Percentiles rank a stretch among this genome's conserved stretches.
Conservation (phyloP, 2,888 invertebrate genomes). For the Lobophora halterata region DNA sequence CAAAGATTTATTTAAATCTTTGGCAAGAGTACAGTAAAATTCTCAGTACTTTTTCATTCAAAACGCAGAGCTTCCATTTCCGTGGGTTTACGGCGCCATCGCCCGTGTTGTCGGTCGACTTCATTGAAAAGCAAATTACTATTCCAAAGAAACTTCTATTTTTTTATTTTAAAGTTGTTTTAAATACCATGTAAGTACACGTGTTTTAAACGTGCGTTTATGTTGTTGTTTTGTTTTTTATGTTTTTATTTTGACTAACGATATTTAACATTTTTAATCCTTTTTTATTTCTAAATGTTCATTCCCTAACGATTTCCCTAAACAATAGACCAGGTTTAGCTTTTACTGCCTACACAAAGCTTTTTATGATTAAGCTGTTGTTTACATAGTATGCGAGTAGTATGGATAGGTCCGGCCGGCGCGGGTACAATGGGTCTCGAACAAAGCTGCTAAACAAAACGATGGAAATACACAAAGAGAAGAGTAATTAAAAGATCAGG, state of each 20-base stretch:
- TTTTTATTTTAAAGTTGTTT: no score
- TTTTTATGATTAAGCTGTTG: conserved; percentile 16
- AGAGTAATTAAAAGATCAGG: conserved; percentile 63
- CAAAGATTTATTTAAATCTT: no score
- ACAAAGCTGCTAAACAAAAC: conserved; percentile 43
- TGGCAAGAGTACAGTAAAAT: conserved; percentile 13
- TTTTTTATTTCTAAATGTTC: no score
- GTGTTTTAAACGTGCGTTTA: no score
- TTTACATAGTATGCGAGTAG: conserved; percentile 10
- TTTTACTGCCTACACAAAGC: conserved; percentile 3
- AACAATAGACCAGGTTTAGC: not conserved
- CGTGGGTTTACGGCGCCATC: conserved; percentile 17
- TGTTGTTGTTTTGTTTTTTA: no score
- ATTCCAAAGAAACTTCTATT: no score
- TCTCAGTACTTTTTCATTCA: conserved; percentile 20
- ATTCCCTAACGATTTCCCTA: no score
- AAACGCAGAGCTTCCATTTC: conserved; percentile 18
- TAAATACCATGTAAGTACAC: no score
- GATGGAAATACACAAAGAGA: conserved; percentile 43
- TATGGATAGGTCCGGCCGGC: conserved; percentile 26
- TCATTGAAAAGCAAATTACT: no score
- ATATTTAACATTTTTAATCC: no score
- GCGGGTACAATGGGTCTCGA: conserved; percentile 30
- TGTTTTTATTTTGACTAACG: no score
- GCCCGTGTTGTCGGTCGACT: no score